phyloP scores from a whole-genome alignment of 1,140 invertebrate species.

The Euborellia annulipes region DNA sequence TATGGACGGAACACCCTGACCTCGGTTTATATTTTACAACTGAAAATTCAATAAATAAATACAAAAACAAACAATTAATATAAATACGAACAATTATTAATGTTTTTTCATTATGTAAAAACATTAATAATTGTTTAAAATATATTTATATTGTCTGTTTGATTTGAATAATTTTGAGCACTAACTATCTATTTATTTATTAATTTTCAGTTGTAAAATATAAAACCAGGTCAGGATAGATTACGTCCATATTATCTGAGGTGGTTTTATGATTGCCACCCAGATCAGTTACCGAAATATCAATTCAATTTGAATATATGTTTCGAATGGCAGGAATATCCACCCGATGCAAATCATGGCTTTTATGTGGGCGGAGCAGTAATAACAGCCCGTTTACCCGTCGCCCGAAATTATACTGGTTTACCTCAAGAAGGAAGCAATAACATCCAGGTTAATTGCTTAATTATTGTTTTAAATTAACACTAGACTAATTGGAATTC shows the following conservation, averaged over 20 bases:
- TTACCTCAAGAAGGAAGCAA: slow-evolving; percentile 52
- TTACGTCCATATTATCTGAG: slow-evolving; percentile 74
- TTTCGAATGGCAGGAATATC: slow-evolving; percentile 98
- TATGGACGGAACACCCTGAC: too few relatives aligned
- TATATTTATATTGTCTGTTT: too few relatives aligned
- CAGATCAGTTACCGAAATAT: slow-evolving; percentile 62
- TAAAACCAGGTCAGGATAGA: slow-evolving; percentile 76
- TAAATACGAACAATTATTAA: too few relatives aligned
- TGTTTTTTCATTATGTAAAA: too few relatives aligned
- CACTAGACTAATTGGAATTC: too few relatives aligned
- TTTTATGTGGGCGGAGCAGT: slow-evolving; percentile 83
- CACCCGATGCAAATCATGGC: slow-evolving; percentile 97
- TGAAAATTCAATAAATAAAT: too few relatives aligned
- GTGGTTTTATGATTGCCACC: slow-evolving; percentile 63
- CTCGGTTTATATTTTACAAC: too few relatives aligned
- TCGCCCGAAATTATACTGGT: slow-evolving; percentile 62
- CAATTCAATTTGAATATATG: slow-evolving; percentile 81
- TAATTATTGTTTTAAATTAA: background rate
- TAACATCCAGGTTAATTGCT: slow-evolving; percentile 35
- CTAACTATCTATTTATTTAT: too few relatives aligned
- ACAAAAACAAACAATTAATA: too few relatives aligned
- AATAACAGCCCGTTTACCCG: slow-evolving; percentile 58
- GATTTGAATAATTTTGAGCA: too few relatives aligned
- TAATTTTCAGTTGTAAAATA: too few relatives aligned
- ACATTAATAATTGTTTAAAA: too few relatives aligned